Percentiles rank a stretch among this genome's conserved stretches.
phyloP scores from a whole-genome alignment of 1,140 invertebrate genomes.

The Dendroctonus valens region DNA sequence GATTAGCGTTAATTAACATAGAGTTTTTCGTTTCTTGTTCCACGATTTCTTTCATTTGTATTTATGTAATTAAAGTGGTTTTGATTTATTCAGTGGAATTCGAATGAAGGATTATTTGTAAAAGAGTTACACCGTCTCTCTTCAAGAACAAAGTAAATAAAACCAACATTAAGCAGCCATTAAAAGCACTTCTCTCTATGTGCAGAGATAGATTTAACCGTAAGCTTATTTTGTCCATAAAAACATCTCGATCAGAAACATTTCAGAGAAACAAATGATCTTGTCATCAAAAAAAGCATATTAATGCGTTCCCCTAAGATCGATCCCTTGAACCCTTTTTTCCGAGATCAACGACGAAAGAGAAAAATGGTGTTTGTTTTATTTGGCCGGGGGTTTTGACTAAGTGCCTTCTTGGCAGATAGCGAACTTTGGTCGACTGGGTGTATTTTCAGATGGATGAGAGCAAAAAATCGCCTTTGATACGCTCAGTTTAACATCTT shows the following conservation, averaged over 20 bases:
- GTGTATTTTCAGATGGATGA: conserved; percentile 30
- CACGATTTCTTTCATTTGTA: conserved; percentile 25
- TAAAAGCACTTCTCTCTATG: too few relatives aligned
- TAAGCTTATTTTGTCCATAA: background rate
- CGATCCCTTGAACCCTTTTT: conserved; percentile 24
- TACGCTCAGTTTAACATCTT: conserved; percentile 40
- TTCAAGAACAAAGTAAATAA: too few relatives aligned
- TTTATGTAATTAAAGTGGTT: conserved; percentile 25
- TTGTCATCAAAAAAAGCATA: conserved; percentile 20
- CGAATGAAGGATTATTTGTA: background rate
- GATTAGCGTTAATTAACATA: conserved; percentile 42
- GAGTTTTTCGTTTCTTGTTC: conserved; percentile 31
- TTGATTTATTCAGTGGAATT: conserved; percentile 17
- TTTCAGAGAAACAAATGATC: conserved; percentile 13
- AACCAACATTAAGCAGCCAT: too few relatives aligned
- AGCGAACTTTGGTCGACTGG: conserved; percentile 35
- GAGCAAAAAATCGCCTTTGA: conserved; percentile 25
- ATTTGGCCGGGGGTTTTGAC: conserved; percentile 39
- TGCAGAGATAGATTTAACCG: too few relatives aligned
- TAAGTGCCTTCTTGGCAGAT: conserved; percentile 38
- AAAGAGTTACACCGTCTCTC: background rate
- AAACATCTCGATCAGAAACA: conserved; percentile 4
- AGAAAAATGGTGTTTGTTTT: conserved; percentile 44
- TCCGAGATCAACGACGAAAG: conserved; percentile 25
- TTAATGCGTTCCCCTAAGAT: conserved; percentile 12